These are phyloP conservation scores for Heloderma charlesbogerti DNA, from an alignment of 2,113 vertebrate genomes.

Conservation along the genomic window DNA sequence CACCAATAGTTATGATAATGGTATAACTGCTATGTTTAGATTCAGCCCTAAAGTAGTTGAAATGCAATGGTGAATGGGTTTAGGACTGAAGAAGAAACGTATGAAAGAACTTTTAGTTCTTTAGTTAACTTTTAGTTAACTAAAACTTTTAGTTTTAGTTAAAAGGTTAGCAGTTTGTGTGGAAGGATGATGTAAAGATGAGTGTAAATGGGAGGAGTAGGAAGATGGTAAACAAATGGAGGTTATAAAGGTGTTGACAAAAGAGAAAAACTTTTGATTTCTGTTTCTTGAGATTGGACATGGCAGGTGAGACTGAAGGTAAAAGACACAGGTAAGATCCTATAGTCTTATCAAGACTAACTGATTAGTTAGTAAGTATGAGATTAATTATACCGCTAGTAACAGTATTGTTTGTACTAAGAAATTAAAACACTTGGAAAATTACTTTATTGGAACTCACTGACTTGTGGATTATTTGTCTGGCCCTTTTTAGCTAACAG, in stretches of 20 bases:
- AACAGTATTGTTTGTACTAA: not conserved
- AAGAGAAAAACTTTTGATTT: not conserved
- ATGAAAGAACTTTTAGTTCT: not conserved
- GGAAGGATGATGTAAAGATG: not conserved
- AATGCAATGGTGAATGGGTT: not conserved
- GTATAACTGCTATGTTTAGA: too few species aligned
- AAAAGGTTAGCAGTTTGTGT: not conserved
- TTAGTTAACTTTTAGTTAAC: too few species aligned
- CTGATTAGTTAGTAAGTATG: not conserved
- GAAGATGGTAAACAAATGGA: not conserved
- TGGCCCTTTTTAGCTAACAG: constrained; percentile 83
- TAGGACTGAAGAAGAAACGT: not conserved
- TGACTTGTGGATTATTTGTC: not conserved
- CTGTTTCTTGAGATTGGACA: not conserved
- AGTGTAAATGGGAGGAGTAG: not conserved
- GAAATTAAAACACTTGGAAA: not conserved
- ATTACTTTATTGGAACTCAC: not conserved
- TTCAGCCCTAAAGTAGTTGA: not conserved
- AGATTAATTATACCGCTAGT: not conserved
- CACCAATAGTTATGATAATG: too few species aligned
- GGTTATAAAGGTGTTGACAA: not conserved
- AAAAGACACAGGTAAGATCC: not conserved
- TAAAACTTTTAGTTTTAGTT: not conserved
- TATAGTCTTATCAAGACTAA: not conserved
- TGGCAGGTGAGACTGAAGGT: not conserved